Evolutionary conservation across 2,888 invertebrate species (phyloP).

Genomic region (Pedicia rivosa): DNA sequence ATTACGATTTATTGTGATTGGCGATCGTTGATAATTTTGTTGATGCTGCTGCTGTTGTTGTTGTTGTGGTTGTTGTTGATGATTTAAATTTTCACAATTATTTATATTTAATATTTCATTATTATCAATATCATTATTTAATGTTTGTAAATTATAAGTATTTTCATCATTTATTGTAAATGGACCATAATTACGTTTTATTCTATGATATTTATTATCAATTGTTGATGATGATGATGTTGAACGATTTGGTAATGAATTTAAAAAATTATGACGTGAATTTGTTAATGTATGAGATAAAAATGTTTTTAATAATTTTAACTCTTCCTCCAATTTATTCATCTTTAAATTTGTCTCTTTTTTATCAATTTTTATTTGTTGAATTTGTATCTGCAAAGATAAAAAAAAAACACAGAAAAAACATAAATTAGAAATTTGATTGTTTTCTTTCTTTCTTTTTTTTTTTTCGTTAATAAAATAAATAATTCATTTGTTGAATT

Average conservation of each 20-base stretch:
- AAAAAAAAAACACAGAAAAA: conserved; percentile 13
- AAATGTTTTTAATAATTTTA: conserved; percentile 33
- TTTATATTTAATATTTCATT: too few relatives aligned
- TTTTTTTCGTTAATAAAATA: neutral
- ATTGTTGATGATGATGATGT: too few relatives aligned
- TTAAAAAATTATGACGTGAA: too few relatives aligned
- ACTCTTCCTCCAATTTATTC: conserved; percentile 48
- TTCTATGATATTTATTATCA: too few relatives aligned
- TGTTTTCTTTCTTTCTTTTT: neutral
- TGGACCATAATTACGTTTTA: too few relatives aligned
- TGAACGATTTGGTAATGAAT: too few relatives aligned
- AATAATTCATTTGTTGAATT: neutral
- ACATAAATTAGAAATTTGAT: neutral
- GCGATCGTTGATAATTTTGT: too few relatives aligned
- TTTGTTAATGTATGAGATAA: conserved; percentile 20
- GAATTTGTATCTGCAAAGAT: conserved; percentile 42
- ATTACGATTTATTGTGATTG: neutral
- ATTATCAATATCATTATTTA: conserved; percentile 1
- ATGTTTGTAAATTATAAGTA: too few relatives aligned
- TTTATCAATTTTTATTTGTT: conserved; percentile 45
- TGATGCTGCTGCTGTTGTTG: neutral
- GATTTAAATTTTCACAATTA: too few relatives aligned
- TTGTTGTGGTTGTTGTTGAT: too few relatives aligned
- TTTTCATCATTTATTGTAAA: too few relatives aligned
- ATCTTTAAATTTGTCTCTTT: conserved; percentile 50